Evolutionary conservation across 2,113 vertebrate genomes (phyloP).

Genomic region (Hoplias malabaricus): DNA sequence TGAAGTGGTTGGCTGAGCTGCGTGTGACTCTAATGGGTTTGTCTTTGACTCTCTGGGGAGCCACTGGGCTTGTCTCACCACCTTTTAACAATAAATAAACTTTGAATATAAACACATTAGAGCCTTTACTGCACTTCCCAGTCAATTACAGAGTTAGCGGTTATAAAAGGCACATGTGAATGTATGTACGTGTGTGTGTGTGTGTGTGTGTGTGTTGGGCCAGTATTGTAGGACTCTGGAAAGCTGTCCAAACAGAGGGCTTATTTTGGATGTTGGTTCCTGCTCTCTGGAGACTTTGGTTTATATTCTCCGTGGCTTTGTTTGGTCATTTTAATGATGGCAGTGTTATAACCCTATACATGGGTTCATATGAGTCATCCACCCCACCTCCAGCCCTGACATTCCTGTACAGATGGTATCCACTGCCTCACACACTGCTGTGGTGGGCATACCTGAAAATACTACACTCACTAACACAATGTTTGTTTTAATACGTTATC

Average conservation of each 20-base stretch:
- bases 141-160: slow-evolving; percentile 12
- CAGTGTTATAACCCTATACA: slow-evolving; percentile 16
- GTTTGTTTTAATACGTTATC: neutral
- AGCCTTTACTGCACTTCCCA: slow-evolving; percentile 21
- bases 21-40: slow-evolving; percentile 17
- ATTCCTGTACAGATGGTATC: slow-evolving; percentile 9
- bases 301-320: slow-evolving; percentile 35
- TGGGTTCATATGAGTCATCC: slow-evolving; percentile 20
- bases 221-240: slow-evolving; percentile 10
- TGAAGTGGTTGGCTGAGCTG: neutral
- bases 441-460: neutral
- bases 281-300: slow-evolving; percentile 29
- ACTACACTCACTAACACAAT: neutral
- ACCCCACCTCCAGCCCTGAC: slow-evolving; percentile 13
- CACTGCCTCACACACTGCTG: neutral
- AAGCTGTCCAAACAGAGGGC: slow-evolving; percentile 28
- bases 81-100: slow-evolving; percentile 42
- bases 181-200: slow-evolving; percentile 10
- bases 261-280: slow-evolving; percentile 41
- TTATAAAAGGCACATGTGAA: neutral
- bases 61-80: slow-evolving; percentile 17
- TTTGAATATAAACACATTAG: slow-evolving; percentile 42
- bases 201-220: slow-evolving; percentile 11
- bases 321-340: slow-evolving; percentile 35
- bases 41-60: slow-evolving; percentile 34